Evolutionary conservation across 2,888 invertebrate genomes (phyloP).

Genomic region (Sphaerophoria rueppellii): DNA sequence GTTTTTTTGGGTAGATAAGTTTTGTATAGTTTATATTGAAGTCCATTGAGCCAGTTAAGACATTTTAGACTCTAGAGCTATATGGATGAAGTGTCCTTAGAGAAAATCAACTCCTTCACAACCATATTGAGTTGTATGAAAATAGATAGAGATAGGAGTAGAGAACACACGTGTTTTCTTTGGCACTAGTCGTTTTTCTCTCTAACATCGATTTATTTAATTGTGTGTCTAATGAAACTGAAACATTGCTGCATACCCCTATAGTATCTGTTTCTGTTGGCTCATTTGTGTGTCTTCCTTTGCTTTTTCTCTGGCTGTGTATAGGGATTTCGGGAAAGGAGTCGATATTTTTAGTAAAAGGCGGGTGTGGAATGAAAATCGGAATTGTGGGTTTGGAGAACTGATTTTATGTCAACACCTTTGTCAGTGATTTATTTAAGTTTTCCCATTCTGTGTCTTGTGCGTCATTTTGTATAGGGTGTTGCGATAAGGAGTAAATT

Average conservation of each 20-base stretch:
- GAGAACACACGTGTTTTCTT: slow-evolving; percentile 43
- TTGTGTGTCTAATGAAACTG: slow-evolving; percentile 81
- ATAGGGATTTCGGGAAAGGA: background rate
- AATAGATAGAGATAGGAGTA: slow-evolving; percentile 21
- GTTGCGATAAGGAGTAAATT: slow-evolving; percentile 52
- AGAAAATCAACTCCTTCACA: background rate
- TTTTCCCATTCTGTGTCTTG: slow-evolving; percentile 51
- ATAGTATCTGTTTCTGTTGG: slow-evolving; percentile 48
- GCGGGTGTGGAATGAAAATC: background rate
- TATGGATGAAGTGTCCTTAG: slow-evolving; percentile 40
- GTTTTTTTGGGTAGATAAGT: background rate
- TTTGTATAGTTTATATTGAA: background rate
- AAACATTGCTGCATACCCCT: slow-evolving; percentile 73
- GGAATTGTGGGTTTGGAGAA: slow-evolving; percentile 43
- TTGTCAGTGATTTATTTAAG: slow-evolving; percentile 70
- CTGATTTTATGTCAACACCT: slow-evolving; percentile 72
- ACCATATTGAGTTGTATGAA: slow-evolving; percentile 17
- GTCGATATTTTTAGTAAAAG: slow-evolving; percentile 9
- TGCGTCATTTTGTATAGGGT: slow-evolving; percentile 41
- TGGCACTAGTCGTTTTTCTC: slow-evolving; percentile 46
- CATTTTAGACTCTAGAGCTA: slow-evolving; percentile 49
- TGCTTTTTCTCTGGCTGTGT: background rate
- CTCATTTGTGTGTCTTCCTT: slow-evolving; percentile 6
- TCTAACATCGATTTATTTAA: slow-evolving; percentile 76
- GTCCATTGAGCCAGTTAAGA: slow-evolving; percentile 62